phyloP scores from a whole-genome alignment of 2,888 invertebrate genomes.

The Trichopria drosophilae region DNA sequence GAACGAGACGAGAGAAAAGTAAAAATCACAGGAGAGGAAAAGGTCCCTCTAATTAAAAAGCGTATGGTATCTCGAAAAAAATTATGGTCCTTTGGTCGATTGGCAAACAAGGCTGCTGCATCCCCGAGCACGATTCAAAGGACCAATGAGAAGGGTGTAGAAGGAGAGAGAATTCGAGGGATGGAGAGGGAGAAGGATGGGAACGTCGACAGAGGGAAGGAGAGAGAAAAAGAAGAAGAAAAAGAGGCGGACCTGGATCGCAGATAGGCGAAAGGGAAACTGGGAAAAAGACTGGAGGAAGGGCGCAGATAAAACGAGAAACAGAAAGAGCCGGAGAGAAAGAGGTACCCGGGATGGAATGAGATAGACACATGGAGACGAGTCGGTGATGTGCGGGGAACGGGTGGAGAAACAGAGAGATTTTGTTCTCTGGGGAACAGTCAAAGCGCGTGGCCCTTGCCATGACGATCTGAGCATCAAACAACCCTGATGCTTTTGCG shows the following conservation, averaged over 20 bases:
- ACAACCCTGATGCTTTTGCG: constrained; percentile 49
- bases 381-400: constrained; percentile 27
- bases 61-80: constrained; percentile 43
- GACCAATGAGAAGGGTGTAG: constrained; percentile 30
- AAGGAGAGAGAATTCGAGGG: constrained; percentile 23
- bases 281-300: constrained; percentile 30
- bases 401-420: constrained; percentile 50
- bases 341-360: constrained; percentile 15
- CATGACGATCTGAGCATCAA: constrained; percentile 55
- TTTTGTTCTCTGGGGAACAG: constrained; percentile 57
- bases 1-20: too few species aligned
- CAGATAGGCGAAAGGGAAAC: constrained; percentile 31
- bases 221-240: constrained; percentile 25
- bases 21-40: too few species aligned
- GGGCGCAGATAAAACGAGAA: constrained; percentile 25
- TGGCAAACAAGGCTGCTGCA: constrained; percentile 46
- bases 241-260: constrained; percentile 15
- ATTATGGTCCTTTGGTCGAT: constrained; percentile 48
- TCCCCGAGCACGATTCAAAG: constrained; percentile 35
- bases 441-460: constrained; percentile 56
- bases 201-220: constrained; percentile 21
- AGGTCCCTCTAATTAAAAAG: constrained; percentile 48
- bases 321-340: background rate
- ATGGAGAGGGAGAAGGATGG: constrained; percentile 9
- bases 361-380: constrained; percentile 26